Conservation (phyloP, 2,113 vertebrate species). For the Hippolais icterina region DNA sequence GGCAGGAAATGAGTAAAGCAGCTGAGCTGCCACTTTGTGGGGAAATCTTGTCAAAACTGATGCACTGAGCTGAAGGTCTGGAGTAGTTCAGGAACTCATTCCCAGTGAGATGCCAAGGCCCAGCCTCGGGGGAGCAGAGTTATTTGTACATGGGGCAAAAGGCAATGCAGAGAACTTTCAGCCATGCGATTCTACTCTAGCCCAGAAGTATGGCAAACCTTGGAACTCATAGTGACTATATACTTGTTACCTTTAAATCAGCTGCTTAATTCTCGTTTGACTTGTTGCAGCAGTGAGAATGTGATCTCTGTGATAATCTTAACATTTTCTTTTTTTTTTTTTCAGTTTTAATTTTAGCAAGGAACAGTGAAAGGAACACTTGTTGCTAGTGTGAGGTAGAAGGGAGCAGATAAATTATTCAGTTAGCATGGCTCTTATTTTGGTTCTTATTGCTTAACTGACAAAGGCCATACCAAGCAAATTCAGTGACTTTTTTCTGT, state of each 20-base stretch:
- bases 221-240: neutral
- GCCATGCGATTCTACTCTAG: neutral
- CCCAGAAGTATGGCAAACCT: neutral
- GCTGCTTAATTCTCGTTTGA: neutral
- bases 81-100: neutral
- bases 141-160: neutral
- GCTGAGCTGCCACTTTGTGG: neutral
- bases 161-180: neutral
- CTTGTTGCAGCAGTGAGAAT: neutral
- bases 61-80: neutral
- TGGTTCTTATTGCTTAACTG: neutral
- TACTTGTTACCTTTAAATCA: neutral
- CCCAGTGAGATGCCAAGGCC: no score
- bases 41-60: neutral
- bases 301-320: neutral
- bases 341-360: neutral
- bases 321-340: neutral
- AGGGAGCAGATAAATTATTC: neutral
- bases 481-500: neutral
- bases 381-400: neutral
- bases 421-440: neutral
- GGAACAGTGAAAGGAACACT: neutral
- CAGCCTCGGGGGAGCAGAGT: neutral
- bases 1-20: neutral
- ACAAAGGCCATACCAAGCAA: neutral